These are phyloP conservation scores for Oreortyx pictus DNA, from an alignment of 2,797 vertebrate species.

Conservation along the genomic window DNA sequence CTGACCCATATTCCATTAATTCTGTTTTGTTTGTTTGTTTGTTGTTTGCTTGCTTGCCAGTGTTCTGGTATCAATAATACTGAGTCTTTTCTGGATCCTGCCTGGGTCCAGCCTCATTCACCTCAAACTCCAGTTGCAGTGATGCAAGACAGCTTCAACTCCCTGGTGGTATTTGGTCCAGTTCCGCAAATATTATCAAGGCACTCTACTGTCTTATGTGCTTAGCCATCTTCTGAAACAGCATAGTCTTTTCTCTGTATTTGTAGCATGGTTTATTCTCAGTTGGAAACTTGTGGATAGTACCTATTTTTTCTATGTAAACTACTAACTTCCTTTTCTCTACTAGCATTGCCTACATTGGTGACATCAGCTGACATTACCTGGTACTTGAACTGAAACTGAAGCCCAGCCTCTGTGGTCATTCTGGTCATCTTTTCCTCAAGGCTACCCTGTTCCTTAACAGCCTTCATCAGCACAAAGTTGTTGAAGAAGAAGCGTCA, in stretches of 20 bases:
- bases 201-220: neutral
- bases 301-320: neutral
- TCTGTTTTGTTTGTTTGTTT: neutral
- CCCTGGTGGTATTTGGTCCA: neutral
- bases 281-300: neutral
- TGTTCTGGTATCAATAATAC: neutral
- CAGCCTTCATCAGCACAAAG: neutral
- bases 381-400: neutral
- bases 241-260: neutral
- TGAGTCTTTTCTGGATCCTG: neutral
- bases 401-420: accelerated
- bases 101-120: neutral
- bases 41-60: neutral
- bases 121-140: neutral
- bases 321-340: neutral
- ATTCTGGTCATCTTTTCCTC: neutral
- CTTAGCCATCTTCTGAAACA: neutral
- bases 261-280: neutral
- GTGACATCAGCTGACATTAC: neutral
- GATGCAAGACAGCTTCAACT: neutral
- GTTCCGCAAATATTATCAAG: neutral
- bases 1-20: neutral
- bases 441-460: neutral
- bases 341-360: neutral
- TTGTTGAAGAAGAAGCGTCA: neutral